Percentiles rank a stretch among this genome's conserved stretches.
These are phyloP conservation scores for Alexandromys fortis DNA, from an alignment of 2,113 vertebrate genomes.

Conservation along the genomic window DNA sequence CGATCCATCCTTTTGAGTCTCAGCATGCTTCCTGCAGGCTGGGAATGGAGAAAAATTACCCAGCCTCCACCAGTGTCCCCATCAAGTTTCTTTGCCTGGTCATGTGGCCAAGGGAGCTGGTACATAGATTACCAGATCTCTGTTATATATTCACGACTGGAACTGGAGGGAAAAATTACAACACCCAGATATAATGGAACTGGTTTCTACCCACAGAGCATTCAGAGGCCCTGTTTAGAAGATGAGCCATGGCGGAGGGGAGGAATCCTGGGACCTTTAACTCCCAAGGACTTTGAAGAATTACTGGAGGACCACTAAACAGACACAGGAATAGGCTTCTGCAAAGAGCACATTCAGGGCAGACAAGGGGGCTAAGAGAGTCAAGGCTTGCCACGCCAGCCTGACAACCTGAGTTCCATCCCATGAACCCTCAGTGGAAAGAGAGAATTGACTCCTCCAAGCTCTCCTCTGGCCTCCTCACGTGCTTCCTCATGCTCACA, in stretches of 20 bases:
- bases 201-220: not conserved
- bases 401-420: not conserved
- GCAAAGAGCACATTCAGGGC: not conserved
- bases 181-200: not conserved
- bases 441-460: too few species aligned
- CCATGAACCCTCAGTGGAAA: not conserved
- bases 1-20: not conserved
- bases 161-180: not conserved
- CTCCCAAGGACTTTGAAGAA: not conserved
- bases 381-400: too few species aligned
- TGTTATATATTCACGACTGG: not conserved
- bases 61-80: not conserved
- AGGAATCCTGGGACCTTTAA: not conserved
- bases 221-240: not conserved
- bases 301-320: not conserved
- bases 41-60: not conserved
- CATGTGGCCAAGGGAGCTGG: not conserved
- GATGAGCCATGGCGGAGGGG: not conserved
- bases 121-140: not conserved
- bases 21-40: not conserved
- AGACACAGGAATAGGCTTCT: not conserved
- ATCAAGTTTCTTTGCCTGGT: not conserved
- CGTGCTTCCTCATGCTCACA: not conserved
- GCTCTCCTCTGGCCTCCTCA: not conserved
- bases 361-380: not conserved